Evolutionary conservation across 2,888 invertebrate genomes (phyloP), one percentile per base, ranked within the genome.

Genomic region (Pyrrhia umbra): DNA sequence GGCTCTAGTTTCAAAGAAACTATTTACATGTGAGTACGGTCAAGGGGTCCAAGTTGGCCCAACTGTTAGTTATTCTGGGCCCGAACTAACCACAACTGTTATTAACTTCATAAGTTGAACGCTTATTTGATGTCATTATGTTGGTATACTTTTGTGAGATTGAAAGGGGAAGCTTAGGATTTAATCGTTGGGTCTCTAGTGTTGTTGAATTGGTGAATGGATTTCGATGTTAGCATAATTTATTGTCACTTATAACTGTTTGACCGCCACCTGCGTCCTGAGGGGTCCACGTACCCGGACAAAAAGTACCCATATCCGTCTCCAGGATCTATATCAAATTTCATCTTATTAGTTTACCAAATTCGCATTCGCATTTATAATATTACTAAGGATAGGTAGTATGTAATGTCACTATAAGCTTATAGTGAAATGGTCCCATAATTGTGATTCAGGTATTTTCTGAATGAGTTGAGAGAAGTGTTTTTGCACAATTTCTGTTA

Each of bases 21-120:
- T 84, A 82, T 86, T 86, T 72, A 68, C 79, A 68, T 78, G 75
- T 72, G 85, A 83, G 80, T 70, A 79, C 79, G 82, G 84, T 82
- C 79, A 80, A 79, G 77, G 77, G 78, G 62, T 70, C 71, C 57
- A 47, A 65, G 68, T 40, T 75, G 74, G 66, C 60, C 52, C 60
- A 62, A 63, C 54, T 52, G 61, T 62, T 68, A 63, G 69, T 64
- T 70, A 77, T 76, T 70, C 68, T 62, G 61, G 45, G 37, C 61
- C 65, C 63, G 43, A 74, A 78, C 76, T 65, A 76, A 77, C 81
- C 81, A 20, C 78, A 81, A 69, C 63, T 66, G 68, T 74, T 69
- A 77, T 77, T 79, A 77, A 69, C 69, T 70, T 71, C 59, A 66
- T 67, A 67, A 66, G 68, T 69, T 68, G 59, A 73, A 68, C 58